Base-by-base conservation (phyloP, 2,113 vertebrate genomes). In the Thunnus maccoyii region DNA sequence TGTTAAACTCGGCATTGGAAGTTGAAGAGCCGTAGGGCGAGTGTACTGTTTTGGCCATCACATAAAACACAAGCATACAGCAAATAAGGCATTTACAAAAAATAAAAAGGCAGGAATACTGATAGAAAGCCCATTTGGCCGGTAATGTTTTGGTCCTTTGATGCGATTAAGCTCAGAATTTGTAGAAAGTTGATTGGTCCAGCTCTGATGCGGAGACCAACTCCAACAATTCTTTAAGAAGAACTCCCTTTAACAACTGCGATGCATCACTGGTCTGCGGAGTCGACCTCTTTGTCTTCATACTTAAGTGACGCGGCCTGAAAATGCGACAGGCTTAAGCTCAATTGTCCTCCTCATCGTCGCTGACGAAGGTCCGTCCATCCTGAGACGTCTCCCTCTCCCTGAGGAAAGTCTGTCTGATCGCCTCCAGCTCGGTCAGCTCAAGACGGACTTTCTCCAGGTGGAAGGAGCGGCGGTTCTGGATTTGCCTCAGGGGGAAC, bases 381-480 rank as follows among this genome's bases (percentile, higher is more conserved):
- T 99, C 96, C 0, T 93, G 93, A 17, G 93, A 94, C 0, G 95
- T 95, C n/a, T 99, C 98, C 5, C 98, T 92, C 50, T 98, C 97
- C 0, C 96, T 94, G 79, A 99, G 92, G 90, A 99, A 99, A 54
- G 98, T 98, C 90, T 98, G 97, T 0, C 98, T 95, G 69, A 99
- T 99, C 78, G 97, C 96, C 83, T 99, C 98, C 76, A 99, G 95
- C 85, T 99, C 98, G 0, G 96, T 97, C 68, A 99, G 95, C 82
- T 99, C 98, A 5, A 97, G 95, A 0, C 97, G 96, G 12, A 99
- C 98, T 68, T 98, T 99, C 93, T 99, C 98, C 95, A 99, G 85
- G 90, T 99, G 98, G 87, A 96, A 97, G 16, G 96, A 85, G 9
- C 97, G 96, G 8, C 98, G 95, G 93, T 97, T 99, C 79, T 98